Conservation (phyloP, 2,113 vertebrate genomes). For the Lampris incognitus region DNA sequence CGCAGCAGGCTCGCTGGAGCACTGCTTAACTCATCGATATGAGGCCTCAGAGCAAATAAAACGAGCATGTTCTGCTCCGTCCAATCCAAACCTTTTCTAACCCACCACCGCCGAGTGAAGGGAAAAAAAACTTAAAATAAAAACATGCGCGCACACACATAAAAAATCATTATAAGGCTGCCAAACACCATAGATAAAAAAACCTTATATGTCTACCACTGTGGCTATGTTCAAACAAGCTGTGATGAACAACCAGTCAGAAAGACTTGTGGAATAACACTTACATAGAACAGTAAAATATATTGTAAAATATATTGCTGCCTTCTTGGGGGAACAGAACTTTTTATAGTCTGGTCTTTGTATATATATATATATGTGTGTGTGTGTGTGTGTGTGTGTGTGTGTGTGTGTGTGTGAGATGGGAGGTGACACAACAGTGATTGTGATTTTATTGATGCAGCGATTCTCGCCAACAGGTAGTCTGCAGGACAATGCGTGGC, state of each 20-base stretch:
- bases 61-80: slow-evolving; percentile 47
- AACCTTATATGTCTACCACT: slow-evolving; percentile 24
- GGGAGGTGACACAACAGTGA: not conserved
- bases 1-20: slow-evolving; percentile 42
- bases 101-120: slow-evolving; percentile 25
- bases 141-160: not conserved
- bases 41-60: slow-evolving; percentile 52
- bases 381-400: slow-evolving; percentile 5
- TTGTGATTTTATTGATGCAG: not conserved
- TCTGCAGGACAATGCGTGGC: not conserved
- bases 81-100: slow-evolving; percentile 57
- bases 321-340: not conserved
- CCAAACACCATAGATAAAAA: slow-evolving; percentile 18
- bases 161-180: not conserved
- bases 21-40: slow-evolving; percentile 50
- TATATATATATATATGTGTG: not conserved
- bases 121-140: slow-evolving; percentile 7
- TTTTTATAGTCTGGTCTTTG: not conserved
- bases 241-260: slow-evolving; percentile 29
- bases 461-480: not conserved
- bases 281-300: slow-evolving; percentile 28
- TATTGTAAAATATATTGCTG: not conserved
- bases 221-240: slow-evolving; percentile 36
- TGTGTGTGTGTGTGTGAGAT: slow-evolving; percentile 14
- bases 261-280: slow-evolving; percentile 6